phyloP scores from a whole-genome alignment of 2,888 invertebrate genomes.

The Drosophila suboccidentalis region DNA sequence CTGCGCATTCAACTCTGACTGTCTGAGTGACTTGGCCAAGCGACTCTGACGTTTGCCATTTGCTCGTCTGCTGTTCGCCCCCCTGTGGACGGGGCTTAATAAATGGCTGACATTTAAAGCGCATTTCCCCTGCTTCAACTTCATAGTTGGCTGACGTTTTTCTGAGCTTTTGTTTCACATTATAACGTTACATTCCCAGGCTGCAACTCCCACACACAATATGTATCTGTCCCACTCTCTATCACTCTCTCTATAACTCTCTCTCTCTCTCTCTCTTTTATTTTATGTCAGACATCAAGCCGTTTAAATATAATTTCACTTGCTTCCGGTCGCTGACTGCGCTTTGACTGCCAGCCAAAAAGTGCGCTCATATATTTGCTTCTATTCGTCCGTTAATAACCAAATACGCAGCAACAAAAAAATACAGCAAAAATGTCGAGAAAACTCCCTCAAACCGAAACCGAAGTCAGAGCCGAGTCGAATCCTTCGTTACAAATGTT shows the following conservation, averaged over 20 bases:
- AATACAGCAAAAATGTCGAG: constrained; percentile 12
- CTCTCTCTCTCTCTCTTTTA: neutral
- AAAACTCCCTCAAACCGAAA: constrained; percentile 16
- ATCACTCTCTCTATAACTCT: neutral
- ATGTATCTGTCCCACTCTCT: constrained; percentile 12
- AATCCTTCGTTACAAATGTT: constrained; percentile 58
- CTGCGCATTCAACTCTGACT: constrained; percentile 52
- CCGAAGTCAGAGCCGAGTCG: constrained; percentile 15
- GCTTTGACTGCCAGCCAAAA: constrained; percentile 68
- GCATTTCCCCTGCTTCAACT: constrained; percentile 52
- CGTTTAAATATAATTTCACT: constrained; percentile 78
- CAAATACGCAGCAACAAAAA: constrained; percentile 41
- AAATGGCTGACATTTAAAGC: constrained; percentile 72
- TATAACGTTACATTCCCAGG: constrained; percentile 56
- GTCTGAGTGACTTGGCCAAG: constrained; percentile 57
- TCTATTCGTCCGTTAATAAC: constrained; percentile 65
- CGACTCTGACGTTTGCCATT: constrained; percentile 59
- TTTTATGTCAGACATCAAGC: constrained; percentile 48
- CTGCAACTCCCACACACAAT: constrained; percentile 48
- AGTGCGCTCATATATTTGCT: constrained; percentile 69
- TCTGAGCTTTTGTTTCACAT: constrained; percentile 69
- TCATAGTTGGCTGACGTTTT: constrained; percentile 51
- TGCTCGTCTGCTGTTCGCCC: constrained; percentile 50
- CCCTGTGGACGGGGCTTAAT: constrained; percentile 58
- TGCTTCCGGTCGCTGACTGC: constrained; percentile 70